Conservation (phyloP, 2,797 vertebrate genomes). For the Fundulus diaphanus region DNA sequence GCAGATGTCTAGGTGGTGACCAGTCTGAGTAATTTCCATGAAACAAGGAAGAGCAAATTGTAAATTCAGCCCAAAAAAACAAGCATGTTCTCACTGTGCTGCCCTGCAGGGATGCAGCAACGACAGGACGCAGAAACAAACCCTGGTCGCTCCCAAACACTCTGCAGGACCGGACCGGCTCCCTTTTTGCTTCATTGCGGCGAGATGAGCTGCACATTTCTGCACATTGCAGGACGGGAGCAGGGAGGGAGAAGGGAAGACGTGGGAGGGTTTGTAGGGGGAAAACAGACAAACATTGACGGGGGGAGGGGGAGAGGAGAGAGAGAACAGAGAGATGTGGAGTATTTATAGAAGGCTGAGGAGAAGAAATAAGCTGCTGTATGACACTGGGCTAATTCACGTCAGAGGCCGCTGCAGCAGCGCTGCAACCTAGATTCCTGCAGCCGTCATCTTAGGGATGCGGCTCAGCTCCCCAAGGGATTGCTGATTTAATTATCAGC, state of each 20-base stretch:
- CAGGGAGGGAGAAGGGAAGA: conserved; percentile 23
- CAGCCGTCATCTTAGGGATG: conserved; percentile 5
- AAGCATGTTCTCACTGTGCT: too few relatives aligned
- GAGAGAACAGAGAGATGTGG: conserved; percentile 50
- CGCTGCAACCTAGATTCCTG: conserved; percentile 15
- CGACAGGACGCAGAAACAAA: conserved; percentile 7
- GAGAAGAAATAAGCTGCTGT: conserved; percentile 68
- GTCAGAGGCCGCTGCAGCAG: conserved; percentile 54
- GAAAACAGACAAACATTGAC: conserved; percentile 31
- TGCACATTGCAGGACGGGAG: conserved; percentile 26
- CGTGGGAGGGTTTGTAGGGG: conserved; percentile 28
- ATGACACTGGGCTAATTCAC: conserved; percentile 46
- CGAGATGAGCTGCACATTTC: conserved; percentile 28
- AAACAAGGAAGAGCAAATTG: too few relatives aligned
- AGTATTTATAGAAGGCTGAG: conserved; percentile 75
- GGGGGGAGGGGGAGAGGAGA: conserved; percentile 10
- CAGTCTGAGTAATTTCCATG: too few relatives aligned
- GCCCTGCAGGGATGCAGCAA: neutral
- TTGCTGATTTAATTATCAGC: conserved; percentile 20
- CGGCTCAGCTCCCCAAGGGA: neutral
- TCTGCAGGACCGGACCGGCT: conserved; percentile 7
- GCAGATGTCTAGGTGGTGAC: too few relatives aligned
- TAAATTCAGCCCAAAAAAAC: too few relatives aligned
- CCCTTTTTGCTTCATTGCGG: conserved; percentile 32
- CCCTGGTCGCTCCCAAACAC: conserved; percentile 5